These are phyloP conservation scores for Girardia tigrina DNA, from an alignment of 2,888 invertebrate genomes.

Conservation along the genomic window DNA sequence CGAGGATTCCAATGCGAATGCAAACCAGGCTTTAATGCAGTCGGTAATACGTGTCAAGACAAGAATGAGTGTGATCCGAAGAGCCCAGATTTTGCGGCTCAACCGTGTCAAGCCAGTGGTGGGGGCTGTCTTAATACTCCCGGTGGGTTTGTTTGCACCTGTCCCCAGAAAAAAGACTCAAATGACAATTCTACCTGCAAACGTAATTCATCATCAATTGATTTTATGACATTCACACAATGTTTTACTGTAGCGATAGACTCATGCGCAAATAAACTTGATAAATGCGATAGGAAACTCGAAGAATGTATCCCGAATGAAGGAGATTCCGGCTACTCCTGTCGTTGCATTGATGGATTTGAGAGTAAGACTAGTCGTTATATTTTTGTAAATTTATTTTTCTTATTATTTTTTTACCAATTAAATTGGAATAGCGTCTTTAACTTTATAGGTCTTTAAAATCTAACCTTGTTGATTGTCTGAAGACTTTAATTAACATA, in stretches of 20 bases:
- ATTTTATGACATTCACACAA: not conserved
- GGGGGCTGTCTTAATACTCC: constrained; percentile 31
- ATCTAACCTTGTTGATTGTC: too few species aligned
- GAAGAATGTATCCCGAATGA: not conserved
- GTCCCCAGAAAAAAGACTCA: not conserved
- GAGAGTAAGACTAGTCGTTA: too few species aligned
- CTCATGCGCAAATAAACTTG: not conserved
- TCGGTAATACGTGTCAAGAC: constrained; percentile 30
- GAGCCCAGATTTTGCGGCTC: not conserved
- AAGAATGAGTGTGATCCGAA: constrained; percentile 32
- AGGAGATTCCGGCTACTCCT: not conserved
- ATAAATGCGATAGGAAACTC: not conserved
- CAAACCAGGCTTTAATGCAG: constrained; percentile 35
- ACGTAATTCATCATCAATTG: not conserved
- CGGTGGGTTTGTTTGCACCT: constrained; percentile 33
- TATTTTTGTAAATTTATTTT: too few species aligned
- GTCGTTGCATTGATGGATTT: not conserved
- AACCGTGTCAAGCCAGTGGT: constrained; percentile 21
- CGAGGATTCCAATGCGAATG: constrained; percentile 31
- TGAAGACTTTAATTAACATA: too few species aligned
- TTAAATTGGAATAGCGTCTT: too few species aligned
- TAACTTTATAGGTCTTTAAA: too few species aligned
- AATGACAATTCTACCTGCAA: not conserved
- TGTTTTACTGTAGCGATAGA: not conserved
- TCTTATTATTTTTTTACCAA: not conserved